These are phyloP conservation scores for Campoplex nolae DNA, from an alignment of 2,888 invertebrate genomes.

Conservation along the genomic window DNA sequence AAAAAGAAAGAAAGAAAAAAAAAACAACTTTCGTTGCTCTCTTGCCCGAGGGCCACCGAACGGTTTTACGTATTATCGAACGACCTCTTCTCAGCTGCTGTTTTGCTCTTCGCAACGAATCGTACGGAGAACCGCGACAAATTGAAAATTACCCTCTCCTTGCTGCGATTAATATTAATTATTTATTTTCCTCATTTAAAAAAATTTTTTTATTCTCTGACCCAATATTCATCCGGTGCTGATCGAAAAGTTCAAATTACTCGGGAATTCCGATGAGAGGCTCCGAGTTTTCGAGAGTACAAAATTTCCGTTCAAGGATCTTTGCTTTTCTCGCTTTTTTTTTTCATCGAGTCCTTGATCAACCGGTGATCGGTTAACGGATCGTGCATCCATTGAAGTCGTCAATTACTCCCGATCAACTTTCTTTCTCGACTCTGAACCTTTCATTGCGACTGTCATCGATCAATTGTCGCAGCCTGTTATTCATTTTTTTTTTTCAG, in stretches of 20 bases:
- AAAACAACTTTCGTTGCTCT: conserved; percentile 59
- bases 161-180: conserved; percentile 71
- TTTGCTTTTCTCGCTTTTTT: background rate
- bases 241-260: background rate
- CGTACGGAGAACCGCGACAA: conserved; percentile 79
- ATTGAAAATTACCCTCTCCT: conserved; percentile 81
- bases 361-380: too few species aligned
- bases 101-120: conserved; percentile 38
- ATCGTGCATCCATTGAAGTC: too few species aligned
- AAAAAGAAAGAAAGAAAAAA: conserved; percentile 13
- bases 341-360: background rate
- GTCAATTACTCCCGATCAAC: too few species aligned
- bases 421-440: too few species aligned
- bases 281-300: background rate
- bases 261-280: background rate
- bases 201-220: too few species aligned
- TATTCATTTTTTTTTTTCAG: too few species aligned
- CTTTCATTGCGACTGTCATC: too few species aligned
- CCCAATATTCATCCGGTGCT: conserved; percentile 3
- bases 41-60: conserved; percentile 70
- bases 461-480: too few species aligned
- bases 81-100: conserved; percentile 67
- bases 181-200: conserved; percentile 61
- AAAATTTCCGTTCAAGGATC: background rate
- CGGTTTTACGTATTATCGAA: conserved; percentile 47